These are phyloP conservation scores for Medauroidea extradentata DNA, from an alignment of 1,140 invertebrate species.

Conservation along the genomic window DNA sequence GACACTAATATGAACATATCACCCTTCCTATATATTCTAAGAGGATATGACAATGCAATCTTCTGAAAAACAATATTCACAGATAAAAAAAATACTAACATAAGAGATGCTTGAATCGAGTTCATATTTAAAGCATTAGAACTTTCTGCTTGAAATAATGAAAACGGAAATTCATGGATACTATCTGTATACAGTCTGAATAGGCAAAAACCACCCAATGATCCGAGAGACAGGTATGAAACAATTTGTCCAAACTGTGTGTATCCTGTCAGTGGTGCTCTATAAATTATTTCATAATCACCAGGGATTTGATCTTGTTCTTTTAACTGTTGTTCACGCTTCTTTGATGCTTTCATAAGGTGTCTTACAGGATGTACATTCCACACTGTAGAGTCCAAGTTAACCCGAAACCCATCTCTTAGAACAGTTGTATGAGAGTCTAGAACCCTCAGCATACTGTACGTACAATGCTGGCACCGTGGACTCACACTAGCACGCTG, in stretches of 20 bases:
- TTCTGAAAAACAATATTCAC: not conserved
- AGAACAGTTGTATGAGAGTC: too few relatives aligned
- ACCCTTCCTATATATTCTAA: constrained; percentile 21
- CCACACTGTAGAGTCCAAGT: too few relatives aligned
- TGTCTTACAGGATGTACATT: too few relatives aligned
- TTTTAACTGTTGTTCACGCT: constrained; percentile 16
- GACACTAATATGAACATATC: constrained; percentile 17
- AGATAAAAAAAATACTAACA: not conserved
- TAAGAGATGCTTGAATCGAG: too few relatives aligned
- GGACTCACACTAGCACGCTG: too few relatives aligned
- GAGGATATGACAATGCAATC: constrained; percentile 8
- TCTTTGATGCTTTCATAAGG: not conserved
- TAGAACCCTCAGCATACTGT: too few relatives aligned
- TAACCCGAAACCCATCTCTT: too few relatives aligned
- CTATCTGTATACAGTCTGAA: too few relatives aligned
- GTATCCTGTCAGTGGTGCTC: constrained; percentile 27
- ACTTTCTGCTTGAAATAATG: too few relatives aligned
- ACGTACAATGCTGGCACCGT: too few relatives aligned
- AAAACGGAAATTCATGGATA: too few relatives aligned
- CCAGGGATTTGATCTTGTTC: constrained; percentile 28
- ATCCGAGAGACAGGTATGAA: not conserved
- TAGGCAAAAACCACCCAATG: constrained; percentile 14
- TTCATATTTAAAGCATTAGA: too few relatives aligned
- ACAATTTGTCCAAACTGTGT: constrained; percentile 17
- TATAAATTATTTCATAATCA: constrained; percentile 30